Evolutionary conservation across 2,888 invertebrate species (phyloP), one percentile per base, ranked within the genome.

Genomic region (Tetramorium bicarinatum): DNA sequence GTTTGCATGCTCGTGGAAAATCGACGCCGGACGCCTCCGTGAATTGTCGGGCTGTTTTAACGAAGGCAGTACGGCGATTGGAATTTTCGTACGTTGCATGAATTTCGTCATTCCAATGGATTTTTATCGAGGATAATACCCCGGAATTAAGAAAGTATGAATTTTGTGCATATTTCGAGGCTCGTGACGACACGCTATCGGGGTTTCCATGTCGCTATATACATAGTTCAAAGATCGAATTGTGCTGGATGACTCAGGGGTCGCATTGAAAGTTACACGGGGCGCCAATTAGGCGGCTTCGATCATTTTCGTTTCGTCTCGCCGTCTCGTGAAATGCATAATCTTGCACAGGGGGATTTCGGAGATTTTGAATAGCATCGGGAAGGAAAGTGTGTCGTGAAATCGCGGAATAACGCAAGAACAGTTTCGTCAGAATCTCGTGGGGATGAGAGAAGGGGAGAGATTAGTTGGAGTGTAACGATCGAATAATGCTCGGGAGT

Each of bases 201-300:
- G 34, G 8, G 44, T 41, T 41, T 72, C 34, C 41, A 11, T 9
- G 34, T 69, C n/a, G 59, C 59, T 74, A 13, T 25, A 47, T 59
- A 13, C 21, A 47, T 49, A 11, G 41, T 56, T 38, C 59, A n/a
- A 38, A 25, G 38, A 80, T 80, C 75, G 79, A 79, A 74, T 80
- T 25, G 47, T 21, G 25, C 59, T 34, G 59, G 76, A 80, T 80
- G 79, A 80, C 75, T 80, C 79, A 79, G 47, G 47, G 47, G 44
- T 79, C 56, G 56, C 56, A 47, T 44, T 34, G 21, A 56, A 25
- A 11, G 56, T 56, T 41, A 34, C 21, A 79, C 44, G 8, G 11
- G 34, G 47, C 29, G n/a, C 13, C 61, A 49, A 8, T 62, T 47
- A n/a, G 74, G 8, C 13, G 18, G 41, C 52, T 38, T 69, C 41